Evolutionary conservation across 1,140 invertebrate species (phyloP), one percentile per base, ranked within the genome.

Genomic region (Paraescarpia echinospica): DNA sequence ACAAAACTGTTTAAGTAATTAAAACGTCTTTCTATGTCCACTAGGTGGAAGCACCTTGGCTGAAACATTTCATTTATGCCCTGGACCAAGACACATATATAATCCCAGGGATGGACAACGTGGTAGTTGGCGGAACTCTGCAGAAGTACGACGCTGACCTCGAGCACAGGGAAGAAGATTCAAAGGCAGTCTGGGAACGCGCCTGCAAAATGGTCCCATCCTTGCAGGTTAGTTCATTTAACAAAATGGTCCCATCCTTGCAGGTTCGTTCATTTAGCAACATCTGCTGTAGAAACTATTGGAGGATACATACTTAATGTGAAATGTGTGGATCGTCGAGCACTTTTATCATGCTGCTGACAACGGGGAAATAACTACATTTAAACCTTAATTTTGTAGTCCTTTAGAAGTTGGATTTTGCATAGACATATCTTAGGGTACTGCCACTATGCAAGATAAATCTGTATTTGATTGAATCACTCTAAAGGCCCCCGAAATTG

Each of bases 41-140:
- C 90, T 90, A 94, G 94, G 93, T 95, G 18, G 90, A 97, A 94
- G 98, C 98, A 8, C 98, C 98, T 0, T 99, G 98, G 98, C 96
- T 99, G 8, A 98, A 98, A 96, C 97, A 97, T 0, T 98, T 98
- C 48, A 98, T 98, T 94, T 98, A 98, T 94, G 97, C 97, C 0
- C 88, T 33, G 41, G 98, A 98, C 94, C 96, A 97, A 92, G 98
- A 92, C 51, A 98, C 98, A 0, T 99, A 99, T 95, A 97, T 99
- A 12, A 97, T 99, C 92, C 98, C 98, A 8, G 97, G 94, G 94
- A 94, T 97, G 96, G 33, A 97, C 97, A 27, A 95, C 31, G 96
- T 97, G n/a, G 98, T 98, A 2, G 95, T 99, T 2, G 98, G 98
- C 8, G 98, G 98, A 0, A 97, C 97, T 34, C 96, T 98, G 31